Base-by-base conservation (phyloP, 2,113 vertebrate genomes). In the Strigops habroptila region DNA sequence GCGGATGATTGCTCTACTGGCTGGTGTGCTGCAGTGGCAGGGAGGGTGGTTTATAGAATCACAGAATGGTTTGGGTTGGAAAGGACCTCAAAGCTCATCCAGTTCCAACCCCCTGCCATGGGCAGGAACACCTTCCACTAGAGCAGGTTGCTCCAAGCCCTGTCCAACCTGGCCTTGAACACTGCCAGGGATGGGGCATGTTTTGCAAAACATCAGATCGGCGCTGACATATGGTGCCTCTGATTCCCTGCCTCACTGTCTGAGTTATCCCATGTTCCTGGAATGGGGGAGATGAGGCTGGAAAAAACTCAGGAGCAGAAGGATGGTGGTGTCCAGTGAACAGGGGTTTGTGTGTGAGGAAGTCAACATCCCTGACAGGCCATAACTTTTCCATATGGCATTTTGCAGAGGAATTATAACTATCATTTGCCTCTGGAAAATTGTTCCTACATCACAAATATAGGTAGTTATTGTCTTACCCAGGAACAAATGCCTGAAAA, bases 201-300 rank as follows among this genome's bases (percentile, higher is more conserved):
- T 59, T 77, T 37, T 33, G n/a, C 27, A 64, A 33, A 77, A 59
- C 25, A 14, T 59, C 27, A 35, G 6, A 22, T 48, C 31, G 33
- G n/a, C 1, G 1, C 59, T 43, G 82, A 43, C 70, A 64, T 24
- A n/a, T 0, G 0, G 14, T 76, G 69, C 82, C 27, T 64, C 53
- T 44, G 15, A 30, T 60, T 70, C 43, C 30, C 70, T 62, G 41
- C 59, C 52, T 55, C 0, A 0, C 83, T 52, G 35, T 63, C 0
- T 1, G 48, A 68, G 27, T 73, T 55, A 49, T 49, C 48, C 12
- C 9, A 41, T 30, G 43, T 39, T 15, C 18, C 33, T 62, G 70
- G 46, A 33, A 59, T 4, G 16, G 11, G 24, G 30, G 24, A 82
- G 35, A 46, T 59, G 24, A 41, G 55, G 51, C 33, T 63, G 64